Evolutionary conservation across 2,797 vertebrate genomes (phyloP), one percentile per base, ranked within the genome.

Genomic region (Yasuhikotakia modesta): DNA sequence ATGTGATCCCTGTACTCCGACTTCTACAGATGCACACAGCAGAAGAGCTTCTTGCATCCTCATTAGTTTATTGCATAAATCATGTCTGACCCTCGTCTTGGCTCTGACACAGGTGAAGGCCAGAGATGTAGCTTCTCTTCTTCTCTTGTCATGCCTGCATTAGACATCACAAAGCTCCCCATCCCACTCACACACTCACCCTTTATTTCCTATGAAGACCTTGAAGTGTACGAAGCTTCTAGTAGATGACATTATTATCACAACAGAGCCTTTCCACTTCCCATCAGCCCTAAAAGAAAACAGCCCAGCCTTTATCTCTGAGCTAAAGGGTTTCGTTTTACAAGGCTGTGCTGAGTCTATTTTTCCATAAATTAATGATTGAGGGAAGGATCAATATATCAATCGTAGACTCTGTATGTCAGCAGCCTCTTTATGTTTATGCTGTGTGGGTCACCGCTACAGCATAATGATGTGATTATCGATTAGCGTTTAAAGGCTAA

Each of bases 301-400:
- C 76, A 39, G 48, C 14, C 14, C 14, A 63, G 66, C 27, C 65
- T 22, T 60, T 10, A 3, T 45, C 19, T 65, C 66, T n/a, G 8
- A 63, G 19, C 17, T 11, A 78, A 73, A 76, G 68, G 19, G 16
- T 50, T 58, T 81, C 64, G 43, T 66, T 84, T 77, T 85, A 24
- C 81, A 83, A 82, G 79, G 65, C 76, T 70, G 50, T 68, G 79
- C 76, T 77, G 73, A 60, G 70, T 76, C 61, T 65, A 46, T 82
- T 78, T 77, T 76, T 76, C 61, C 79, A 84, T 86, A 79, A 83
- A 78, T 84, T 81, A 84, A 86, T 82, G 72, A 83, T 82, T 45
- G 69, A 19, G n/a, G 65, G 17, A 12, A 66, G 10, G 17, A 63
- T 84, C 83, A 65, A 85, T 84, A 85, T 77, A 84, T 81, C 83